Evolutionary conservation across 2,888 invertebrate genomes (phyloP).

Genomic region (Diaprepes abbreviatus): DNA sequence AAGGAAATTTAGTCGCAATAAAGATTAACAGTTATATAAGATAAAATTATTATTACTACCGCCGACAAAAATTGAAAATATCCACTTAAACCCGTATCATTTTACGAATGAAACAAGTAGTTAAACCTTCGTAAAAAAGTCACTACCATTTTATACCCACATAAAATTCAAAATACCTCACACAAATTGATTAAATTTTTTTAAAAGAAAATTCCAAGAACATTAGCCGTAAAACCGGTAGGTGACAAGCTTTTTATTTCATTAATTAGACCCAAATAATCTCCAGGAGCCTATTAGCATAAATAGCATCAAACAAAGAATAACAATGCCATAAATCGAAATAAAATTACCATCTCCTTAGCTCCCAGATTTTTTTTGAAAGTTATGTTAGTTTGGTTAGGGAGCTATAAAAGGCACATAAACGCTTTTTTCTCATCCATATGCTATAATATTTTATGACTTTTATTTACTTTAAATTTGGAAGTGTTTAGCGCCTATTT

Average conservation of each 20-base stretch:
- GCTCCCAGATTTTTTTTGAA: constrained; percentile 17
- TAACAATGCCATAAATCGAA: constrained; percentile 33
- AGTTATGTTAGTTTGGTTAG: constrained; percentile 7
- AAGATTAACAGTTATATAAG: no score
- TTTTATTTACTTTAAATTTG: constrained; percentile 14
- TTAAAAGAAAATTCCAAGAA: constrained; percentile 13
- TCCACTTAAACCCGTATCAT: background rate
- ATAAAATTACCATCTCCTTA: constrained; percentile 27
- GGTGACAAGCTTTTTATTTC: constrained; percentile 33
- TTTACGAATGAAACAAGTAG: constrained; percentile 14
- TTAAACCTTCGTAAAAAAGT: constrained; percentile 17
- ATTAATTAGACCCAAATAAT: constrained; percentile 33
- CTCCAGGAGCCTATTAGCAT: constrained; percentile 27
- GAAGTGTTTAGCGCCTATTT: constrained; percentile 13
- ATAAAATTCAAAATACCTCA: constrained; percentile 19
- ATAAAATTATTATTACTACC: no score
- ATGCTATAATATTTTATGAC: constrained; percentile 6
- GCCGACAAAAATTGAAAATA: no score
- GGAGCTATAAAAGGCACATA: constrained; percentile 20
- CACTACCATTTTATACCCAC: constrained; percentile 20
- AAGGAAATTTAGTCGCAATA: no score
- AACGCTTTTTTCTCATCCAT: constrained; percentile 16
- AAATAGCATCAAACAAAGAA: constrained; percentile 29
- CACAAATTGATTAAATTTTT: constrained; percentile 24
- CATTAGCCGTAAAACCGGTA: constrained; percentile 31